phyloP scores from a whole-genome alignment of 2,888 invertebrate species.

The Lycophotia porphyrea region DNA sequence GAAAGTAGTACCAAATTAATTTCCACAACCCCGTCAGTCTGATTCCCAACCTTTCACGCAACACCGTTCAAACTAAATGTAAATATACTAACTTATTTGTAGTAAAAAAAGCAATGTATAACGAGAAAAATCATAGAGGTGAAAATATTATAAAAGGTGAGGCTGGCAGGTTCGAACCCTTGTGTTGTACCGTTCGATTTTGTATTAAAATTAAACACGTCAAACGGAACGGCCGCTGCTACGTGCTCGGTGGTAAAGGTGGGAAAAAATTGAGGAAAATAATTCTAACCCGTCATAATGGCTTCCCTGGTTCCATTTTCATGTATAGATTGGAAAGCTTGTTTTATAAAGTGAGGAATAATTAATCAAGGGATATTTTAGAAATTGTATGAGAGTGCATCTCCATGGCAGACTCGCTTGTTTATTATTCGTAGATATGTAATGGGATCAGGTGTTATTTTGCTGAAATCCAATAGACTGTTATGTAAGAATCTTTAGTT shows the following conservation, averaged over 20 bases:
- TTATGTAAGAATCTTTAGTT: background rate
- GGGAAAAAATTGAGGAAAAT: constrained; percentile 22
- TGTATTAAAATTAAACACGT: constrained; percentile 44
- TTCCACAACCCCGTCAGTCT: background rate
- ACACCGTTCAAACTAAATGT: background rate
- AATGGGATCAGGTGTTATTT: background rate
- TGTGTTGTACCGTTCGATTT: constrained; percentile 32
- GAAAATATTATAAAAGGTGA: background rate
- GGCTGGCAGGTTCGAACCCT: constrained; percentile 7
- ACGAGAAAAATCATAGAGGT: background rate
- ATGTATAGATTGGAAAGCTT: background rate
- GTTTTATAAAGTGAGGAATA: constrained; percentile 3
- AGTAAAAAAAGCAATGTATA: background rate
- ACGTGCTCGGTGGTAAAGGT: constrained; percentile 18
- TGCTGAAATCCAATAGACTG: background rate
- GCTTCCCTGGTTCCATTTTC: background rate
- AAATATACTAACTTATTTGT: background rate
- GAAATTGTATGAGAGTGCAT: background rate
- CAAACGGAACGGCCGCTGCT: constrained; percentile 19
- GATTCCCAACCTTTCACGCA: background rate
- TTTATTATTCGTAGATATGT: background rate
- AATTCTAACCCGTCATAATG: constrained; percentile 5
- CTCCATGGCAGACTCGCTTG: background rate
- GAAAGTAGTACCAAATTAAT: background rate
- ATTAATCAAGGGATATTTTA: background rate